Percentiles rank a stretch among this genome's conserved stretches.
These are phyloP conservation scores for Vanessa atalanta DNA, from an alignment of 1,140 invertebrate species.

Conservation along the genomic window DNA sequence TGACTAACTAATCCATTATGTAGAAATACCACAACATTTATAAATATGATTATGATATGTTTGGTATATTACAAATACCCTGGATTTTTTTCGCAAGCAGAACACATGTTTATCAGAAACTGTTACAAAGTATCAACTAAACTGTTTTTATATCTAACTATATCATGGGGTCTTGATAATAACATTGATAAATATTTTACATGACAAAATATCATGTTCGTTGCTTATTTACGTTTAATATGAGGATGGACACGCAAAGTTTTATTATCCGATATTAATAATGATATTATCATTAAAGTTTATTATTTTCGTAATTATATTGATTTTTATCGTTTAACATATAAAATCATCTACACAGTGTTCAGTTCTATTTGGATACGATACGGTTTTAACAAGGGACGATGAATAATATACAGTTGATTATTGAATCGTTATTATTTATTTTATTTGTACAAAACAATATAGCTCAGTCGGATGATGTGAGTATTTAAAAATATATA, in stretches of 20 bases:
- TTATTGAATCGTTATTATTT: neutral
- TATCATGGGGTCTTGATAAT: neutral
- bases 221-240: conserved; percentile 12
- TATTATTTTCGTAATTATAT: conserved; percentile 32
- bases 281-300: conserved; percentile 10
- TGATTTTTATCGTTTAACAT: conserved; percentile 49
- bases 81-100: too few species aligned
- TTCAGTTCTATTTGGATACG: conserved; percentile 10
- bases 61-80: too few species aligned
- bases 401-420: neutral
- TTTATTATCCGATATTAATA: conserved; percentile 20
- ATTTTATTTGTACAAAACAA: neutral
- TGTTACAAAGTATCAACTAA: too few species aligned
- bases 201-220: conserved; percentile 22
- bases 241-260: conserved; percentile 27
- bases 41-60: too few species aligned
- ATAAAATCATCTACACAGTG: conserved; percentile 47
- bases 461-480: neutral
- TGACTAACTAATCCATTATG: too few species aligned
- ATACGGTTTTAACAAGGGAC: neutral
- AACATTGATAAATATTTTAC: conserved; percentile 10
- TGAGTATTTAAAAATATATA: neutral
- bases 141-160: neutral
- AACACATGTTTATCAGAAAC: too few species aligned
- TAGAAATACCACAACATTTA: too few species aligned